Evolutionary conservation across 2,797 vertebrate species (phyloP).

Genomic region (Artibeus jamaicensis): DNA sequence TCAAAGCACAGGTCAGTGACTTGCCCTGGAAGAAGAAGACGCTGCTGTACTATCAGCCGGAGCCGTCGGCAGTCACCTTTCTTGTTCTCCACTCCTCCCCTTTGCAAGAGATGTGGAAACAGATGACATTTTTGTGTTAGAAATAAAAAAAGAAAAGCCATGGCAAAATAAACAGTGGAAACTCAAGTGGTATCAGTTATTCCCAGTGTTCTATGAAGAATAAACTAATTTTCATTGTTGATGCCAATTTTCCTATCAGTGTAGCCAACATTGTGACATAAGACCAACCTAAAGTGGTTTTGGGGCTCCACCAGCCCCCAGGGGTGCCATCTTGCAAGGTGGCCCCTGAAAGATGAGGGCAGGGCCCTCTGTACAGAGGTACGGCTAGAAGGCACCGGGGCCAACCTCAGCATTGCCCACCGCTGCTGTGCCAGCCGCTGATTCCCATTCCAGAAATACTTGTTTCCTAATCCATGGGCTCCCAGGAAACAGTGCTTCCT

Average conservation of each 20-base stretch:
- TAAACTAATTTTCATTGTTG: too few species aligned
- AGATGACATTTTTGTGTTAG: fast-evolving
- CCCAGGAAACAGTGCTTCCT: background rate
- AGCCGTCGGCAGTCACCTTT: fast-evolving
- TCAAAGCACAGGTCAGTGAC: background rate
- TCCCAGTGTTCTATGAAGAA: background rate
- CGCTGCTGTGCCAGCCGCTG: fast-evolving
- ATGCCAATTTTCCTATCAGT: background rate
- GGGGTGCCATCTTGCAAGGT: fast-evolving
- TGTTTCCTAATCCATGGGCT: fast-evolving
- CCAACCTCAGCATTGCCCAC: background rate
- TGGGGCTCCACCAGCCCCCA: fast-evolving
- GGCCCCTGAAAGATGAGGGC: background rate
- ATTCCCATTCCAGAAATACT: background rate
- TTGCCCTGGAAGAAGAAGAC: fast-evolving
- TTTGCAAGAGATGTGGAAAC: fast-evolving
- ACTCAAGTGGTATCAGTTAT: too few species aligned
- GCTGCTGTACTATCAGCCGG: fast-evolving
- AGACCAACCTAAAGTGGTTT: fast-evolving
- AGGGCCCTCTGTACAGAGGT: background rate
- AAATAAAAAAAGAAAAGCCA: background rate
- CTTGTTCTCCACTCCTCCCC: too few species aligned
- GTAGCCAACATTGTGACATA: fast-evolving
- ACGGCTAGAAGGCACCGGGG: background rate
- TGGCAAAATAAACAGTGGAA: background rate